Evolutionary conservation across 2,797 vertebrate species (phyloP).

Genomic region (Crenichthys baileyi): DNA sequence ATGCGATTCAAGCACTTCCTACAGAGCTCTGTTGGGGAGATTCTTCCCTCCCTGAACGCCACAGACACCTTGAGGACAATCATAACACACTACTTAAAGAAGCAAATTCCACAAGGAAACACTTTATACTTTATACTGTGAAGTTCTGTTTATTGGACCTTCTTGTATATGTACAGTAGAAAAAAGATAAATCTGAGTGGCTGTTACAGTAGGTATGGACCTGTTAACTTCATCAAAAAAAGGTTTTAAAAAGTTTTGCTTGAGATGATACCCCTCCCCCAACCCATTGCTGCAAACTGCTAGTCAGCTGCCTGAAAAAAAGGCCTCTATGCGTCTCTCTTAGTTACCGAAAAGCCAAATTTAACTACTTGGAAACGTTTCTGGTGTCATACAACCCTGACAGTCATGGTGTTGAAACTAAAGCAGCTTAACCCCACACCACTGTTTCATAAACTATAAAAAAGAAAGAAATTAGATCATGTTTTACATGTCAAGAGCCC

Average conservation of each 20-base stretch:
- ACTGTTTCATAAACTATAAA: not conserved
- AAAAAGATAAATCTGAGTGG: not conserved
- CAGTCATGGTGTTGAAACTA: not conserved
- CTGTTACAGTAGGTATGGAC: not conserved
- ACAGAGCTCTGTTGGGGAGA: slow-evolving; percentile 90
- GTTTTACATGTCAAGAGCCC: not conserved
- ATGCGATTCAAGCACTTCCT: slow-evolving; percentile 87
- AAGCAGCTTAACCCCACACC: not conserved
- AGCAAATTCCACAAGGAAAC: not conserved
- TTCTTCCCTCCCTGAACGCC: slow-evolving; percentile 85
- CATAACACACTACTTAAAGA: not conserved
- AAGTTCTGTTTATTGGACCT: not conserved
- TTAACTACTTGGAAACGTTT: not conserved
- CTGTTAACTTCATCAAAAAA: not conserved
- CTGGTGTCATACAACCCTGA: not conserved
- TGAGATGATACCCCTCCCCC: too few species aligned
- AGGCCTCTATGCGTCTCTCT: not conserved
- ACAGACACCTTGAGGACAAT: slow-evolving; percentile 80
- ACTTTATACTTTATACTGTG: too few species aligned
- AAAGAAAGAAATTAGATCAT: not conserved
- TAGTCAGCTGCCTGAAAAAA: too few species aligned
- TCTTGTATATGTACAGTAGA: slow-evolving; percentile 1
- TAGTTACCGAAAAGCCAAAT: not conserved
- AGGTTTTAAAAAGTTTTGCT: not conserved
- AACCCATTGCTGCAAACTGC: too few species aligned